Percentiles rank a stretch among this genome's conserved stretches.
Conservation (phyloP, 2,113 vertebrate species). For the Clarias macrocephalus region DNA sequence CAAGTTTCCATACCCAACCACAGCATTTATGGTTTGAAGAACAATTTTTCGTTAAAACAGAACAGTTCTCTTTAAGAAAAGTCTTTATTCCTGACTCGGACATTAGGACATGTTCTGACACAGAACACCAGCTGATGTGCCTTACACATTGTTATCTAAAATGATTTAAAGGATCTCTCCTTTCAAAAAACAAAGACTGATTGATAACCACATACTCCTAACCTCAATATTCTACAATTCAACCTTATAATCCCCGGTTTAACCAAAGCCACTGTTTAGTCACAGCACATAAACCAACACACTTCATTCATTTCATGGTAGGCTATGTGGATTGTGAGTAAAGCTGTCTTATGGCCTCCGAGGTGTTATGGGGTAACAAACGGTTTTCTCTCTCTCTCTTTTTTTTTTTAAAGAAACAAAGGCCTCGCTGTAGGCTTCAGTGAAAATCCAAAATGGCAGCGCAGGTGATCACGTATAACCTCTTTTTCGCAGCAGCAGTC, state of each 20-base stretch:
- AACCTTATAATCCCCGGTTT: conserved; percentile 62
- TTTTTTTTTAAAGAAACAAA: conserved; percentile 15
- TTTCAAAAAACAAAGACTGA: conserved; percentile 44
- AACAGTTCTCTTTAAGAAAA: conserved; percentile 59
- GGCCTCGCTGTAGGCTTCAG: conserved; percentile 56
- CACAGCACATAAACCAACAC: conserved; percentile 44
- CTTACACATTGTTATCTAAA: conserved; percentile 58
- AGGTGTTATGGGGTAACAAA: conserved; percentile 33
- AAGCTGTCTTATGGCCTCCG: conserved; percentile 50
- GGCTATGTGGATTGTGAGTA: conserved; percentile 35
- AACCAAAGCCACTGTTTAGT: conserved; percentile 40
- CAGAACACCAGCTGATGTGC: conserved; percentile 73
- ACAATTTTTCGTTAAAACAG: conserved; percentile 55
- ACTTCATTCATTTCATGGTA: not conserved
- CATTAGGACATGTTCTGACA: conserved; percentile 78
- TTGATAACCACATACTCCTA: conserved; percentile 48
- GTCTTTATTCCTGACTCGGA: conserved; percentile 65
- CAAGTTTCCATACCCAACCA: conserved; percentile 38
- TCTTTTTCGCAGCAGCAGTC: conserved; percentile 59
- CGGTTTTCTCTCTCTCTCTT: not conserved
- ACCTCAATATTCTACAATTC: conserved; percentile 26
- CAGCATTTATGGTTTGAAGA: conserved; percentile 29
- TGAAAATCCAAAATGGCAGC: conserved; percentile 61
- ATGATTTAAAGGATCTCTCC: conserved; percentile 63
- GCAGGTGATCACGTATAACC: conserved; percentile 54